Percentiles rank a stretch among this genome's conserved stretches.
Evolutionary conservation across 2,888 invertebrate species (phyloP).

Genomic region (Gastracanthus pulcherrimus): DNA sequence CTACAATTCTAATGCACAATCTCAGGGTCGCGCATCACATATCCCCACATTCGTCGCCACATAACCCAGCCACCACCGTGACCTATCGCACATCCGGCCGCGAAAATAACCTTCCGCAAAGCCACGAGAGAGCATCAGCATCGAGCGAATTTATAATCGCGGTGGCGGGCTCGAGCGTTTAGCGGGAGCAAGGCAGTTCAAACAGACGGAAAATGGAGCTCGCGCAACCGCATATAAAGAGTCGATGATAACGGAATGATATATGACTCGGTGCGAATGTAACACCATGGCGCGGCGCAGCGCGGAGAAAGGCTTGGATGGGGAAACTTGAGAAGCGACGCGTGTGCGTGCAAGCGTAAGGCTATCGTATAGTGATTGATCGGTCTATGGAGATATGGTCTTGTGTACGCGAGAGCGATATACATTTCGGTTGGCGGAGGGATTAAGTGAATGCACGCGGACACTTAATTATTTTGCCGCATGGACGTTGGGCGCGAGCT

Average conservation of each 20-base stretch:
- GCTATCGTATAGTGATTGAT: constrained; percentile 72
- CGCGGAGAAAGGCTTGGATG: constrained; percentile 62
- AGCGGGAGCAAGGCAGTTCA: constrained; percentile 61
- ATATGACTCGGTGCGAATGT: constrained; percentile 76
- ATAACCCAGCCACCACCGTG: neutral
- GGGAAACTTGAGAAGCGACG: constrained; percentile 49
- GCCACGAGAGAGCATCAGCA: neutral
- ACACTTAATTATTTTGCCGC: constrained; percentile 70
- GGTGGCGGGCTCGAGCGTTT: constrained; percentile 25
- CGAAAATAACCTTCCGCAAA: constrained; percentile 2
- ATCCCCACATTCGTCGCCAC: neutral
- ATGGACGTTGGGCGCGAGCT: neutral
- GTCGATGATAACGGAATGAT: constrained; percentile 78
- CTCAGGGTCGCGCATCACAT: neutral
- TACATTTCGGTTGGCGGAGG: constrained; percentile 71
- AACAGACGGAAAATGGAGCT: constrained; percentile 76
- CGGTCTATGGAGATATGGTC: constrained; percentile 73
- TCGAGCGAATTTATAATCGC: constrained; percentile 23
- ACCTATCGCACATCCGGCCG: constrained; percentile 44
- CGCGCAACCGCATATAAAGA: constrained; percentile 78
- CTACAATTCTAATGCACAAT: neutral
- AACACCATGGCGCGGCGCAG: constrained; percentile 62
- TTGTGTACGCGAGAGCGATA: constrained; percentile 61
- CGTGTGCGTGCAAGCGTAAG: constrained; percentile 51
- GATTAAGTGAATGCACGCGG: constrained; percentile 76